Evolutionary conservation across 2,797 vertebrate genomes (phyloP), one percentile per base, ranked within the genome.

Genomic region (Pseudochirops corinnae): DNA sequence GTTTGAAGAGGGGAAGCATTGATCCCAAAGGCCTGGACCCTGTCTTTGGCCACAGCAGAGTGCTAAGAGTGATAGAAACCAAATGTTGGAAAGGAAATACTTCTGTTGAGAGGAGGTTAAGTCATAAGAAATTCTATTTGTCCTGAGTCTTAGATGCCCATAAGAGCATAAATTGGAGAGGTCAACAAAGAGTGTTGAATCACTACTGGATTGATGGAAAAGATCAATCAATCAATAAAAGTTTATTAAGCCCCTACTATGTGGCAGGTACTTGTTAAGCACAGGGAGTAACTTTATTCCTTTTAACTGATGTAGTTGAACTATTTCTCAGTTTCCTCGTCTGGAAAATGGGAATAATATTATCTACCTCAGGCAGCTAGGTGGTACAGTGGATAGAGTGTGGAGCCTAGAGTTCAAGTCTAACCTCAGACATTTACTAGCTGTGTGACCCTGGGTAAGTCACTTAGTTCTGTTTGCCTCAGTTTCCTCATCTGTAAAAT

Each of bases 41-140:
- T 56, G 93, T 90, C 46, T 67, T 93, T 56, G 93, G 96, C 93
- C 87, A 39, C 60, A 92, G 90, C 92, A 50, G 31, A 87, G 0
- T 29, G 92, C 28, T n/a, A 56, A n/a, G 97, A 93, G 93, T n/a
- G 53, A n/a, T 10, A 29, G n/a, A 91, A 94, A 94, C 56, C 50
- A 62, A 56, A 60, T 28, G 26, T n/a, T 92, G 90, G 92, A 96
- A 93, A 94, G 50, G 58, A 55, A 62, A 28, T 16, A 6, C 33
- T 21, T 62, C 12, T 57, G 3, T 16, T 12, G 52, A 90, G 92
- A 97, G 92, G 62, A 28, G 24, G 31, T 92, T 93, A 60, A 57
- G 90, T 58, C 39, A 4, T 4, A 26, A 62, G 6, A 53, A 55
- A n/a, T 82, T 21, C 50, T 74, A 52, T 29, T 74, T 60, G 74